phyloP scores from a whole-genome alignment of 2,888 invertebrate species.

The Scrobipalpa atriplicella region DNA sequence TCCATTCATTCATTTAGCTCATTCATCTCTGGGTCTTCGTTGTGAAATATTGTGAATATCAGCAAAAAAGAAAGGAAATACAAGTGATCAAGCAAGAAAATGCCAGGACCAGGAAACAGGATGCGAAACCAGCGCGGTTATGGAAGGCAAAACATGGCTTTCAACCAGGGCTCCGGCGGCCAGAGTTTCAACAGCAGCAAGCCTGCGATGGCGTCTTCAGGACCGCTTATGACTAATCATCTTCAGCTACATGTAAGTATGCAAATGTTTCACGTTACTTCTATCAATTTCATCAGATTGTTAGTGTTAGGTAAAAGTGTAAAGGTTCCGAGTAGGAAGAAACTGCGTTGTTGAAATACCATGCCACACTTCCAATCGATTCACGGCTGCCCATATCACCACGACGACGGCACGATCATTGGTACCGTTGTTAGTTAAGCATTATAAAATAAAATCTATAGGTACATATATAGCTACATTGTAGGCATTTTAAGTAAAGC shows the following conservation, averaged over 20 bases:
- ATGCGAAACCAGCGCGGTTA: background rate
- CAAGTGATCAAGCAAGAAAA: background rate
- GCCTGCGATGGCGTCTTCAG: conserved; percentile 27
- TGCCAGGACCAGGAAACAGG: conserved; percentile 9
- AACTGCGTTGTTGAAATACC: background rate
- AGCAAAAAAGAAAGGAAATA: background rate
- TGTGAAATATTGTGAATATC: background rate
- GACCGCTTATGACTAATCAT: conserved; percentile 52
- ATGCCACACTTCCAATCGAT: background rate
- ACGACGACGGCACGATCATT: background rate
- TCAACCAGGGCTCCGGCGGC: conserved; percentile 4
- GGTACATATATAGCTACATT: no score
- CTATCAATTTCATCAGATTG: background rate
- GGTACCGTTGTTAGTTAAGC: background rate
- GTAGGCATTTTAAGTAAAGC: no score
- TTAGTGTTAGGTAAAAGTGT: background rate
- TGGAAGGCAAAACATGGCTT: conserved; percentile 11
- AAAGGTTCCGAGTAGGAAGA: background rate
- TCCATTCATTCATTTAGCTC: background rate
- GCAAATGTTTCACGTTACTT: background rate
- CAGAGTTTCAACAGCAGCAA: background rate
- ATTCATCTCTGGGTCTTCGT: background rate
- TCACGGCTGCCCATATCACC: background rate
- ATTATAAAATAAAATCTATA: no score
- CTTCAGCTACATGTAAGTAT: conserved; percentile 41